phyloP scores from a whole-genome alignment of 2,888 invertebrate genomes.

The Lysandra coridon region DNA sequence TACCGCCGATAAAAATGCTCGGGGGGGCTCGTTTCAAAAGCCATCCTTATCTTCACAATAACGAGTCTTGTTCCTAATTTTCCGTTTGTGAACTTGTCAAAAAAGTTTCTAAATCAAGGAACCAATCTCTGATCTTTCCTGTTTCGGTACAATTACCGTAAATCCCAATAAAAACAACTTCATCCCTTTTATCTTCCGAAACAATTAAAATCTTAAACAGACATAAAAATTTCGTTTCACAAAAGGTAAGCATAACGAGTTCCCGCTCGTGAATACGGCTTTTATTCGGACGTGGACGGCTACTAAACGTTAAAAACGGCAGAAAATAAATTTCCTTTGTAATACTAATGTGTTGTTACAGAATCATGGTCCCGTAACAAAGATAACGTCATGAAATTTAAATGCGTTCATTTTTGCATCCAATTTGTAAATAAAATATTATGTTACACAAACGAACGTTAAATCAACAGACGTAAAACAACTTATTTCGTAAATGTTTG shows the following conservation, averaged over 20 bases:
- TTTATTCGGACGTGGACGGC: slow-evolving; percentile 23
- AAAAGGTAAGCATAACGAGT: slow-evolving; percentile 20
- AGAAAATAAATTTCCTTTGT: slow-evolving; percentile 29
- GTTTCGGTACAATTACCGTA: not conserved
- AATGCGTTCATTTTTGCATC: slow-evolving; percentile 24
- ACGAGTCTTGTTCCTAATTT: slow-evolving; percentile 5
- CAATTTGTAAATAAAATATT: not conserved
- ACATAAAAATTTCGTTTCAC: slow-evolving; percentile 17
- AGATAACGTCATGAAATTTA: slow-evolving; percentile 24
- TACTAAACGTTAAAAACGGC: slow-evolving; percentile 20
- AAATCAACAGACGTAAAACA: slow-evolving; percentile 20
- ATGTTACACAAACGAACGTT: not conserved
- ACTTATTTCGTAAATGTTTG: not conserved
- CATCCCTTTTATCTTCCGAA: not conserved
- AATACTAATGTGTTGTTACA: slow-evolving; percentile 30
- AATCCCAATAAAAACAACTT: slow-evolving; percentile 13
- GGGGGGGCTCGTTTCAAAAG: not conserved
- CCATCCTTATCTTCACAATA: slow-evolving; percentile 15
- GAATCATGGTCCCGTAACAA: slow-evolving; percentile 13
- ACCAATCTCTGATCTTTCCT: slow-evolving; percentile 12
- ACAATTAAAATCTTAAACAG: slow-evolving; percentile 26
- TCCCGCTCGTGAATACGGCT: slow-evolving; percentile 13
- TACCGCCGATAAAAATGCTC: not conserved
- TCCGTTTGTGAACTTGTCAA: not conserved
- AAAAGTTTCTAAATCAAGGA: slow-evolving; percentile 13